These are phyloP conservation scores for Spea hammondii DNA, from an alignment of 2,797 vertebrate genomes.

Conservation along the genomic window DNA sequence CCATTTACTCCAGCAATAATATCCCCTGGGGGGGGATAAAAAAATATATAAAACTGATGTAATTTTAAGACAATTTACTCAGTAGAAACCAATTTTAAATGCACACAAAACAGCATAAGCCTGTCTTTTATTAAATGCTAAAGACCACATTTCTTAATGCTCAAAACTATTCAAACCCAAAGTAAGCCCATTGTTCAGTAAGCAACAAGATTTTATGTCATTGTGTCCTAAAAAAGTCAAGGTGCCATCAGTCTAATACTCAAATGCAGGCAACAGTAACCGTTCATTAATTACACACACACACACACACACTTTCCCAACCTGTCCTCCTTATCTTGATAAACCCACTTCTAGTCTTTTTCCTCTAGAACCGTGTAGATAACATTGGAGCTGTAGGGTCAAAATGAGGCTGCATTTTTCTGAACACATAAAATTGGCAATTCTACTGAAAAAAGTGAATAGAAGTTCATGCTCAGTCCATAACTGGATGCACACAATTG, in stretches of 20 bases:
- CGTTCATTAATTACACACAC: not conserved
- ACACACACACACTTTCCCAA: not conserved
- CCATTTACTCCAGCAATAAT: conserved; percentile 90
- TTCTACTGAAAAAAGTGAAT: conserved; percentile 4
- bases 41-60: too few species aligned
- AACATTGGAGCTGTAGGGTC: not conserved
- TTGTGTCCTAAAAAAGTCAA: not conserved
- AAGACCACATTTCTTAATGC: too few species aligned
- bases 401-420: conserved; percentile 3
- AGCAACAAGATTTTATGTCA: too few species aligned
- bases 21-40: conserved; percentile 76
- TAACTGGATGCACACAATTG: conserved; percentile 45
- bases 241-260: too few species aligned
- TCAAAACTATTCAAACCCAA: too few species aligned
- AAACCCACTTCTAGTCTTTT: conserved; percentile 6
- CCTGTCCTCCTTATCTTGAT: not conserved
- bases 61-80: too few species aligned
- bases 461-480: conserved; percentile 32
- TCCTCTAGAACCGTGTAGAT: conserved; percentile 8
- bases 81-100: not conserved
- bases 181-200: too few species aligned
- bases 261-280: not conserved
- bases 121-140: too few species aligned
- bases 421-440: conserved; percentile 20
- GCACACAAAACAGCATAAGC: not conserved